These are phyloP conservation scores for Engraulis encrasicolus DNA, from an alignment of 2,113 vertebrate species.

Conservation along the genomic window DNA sequence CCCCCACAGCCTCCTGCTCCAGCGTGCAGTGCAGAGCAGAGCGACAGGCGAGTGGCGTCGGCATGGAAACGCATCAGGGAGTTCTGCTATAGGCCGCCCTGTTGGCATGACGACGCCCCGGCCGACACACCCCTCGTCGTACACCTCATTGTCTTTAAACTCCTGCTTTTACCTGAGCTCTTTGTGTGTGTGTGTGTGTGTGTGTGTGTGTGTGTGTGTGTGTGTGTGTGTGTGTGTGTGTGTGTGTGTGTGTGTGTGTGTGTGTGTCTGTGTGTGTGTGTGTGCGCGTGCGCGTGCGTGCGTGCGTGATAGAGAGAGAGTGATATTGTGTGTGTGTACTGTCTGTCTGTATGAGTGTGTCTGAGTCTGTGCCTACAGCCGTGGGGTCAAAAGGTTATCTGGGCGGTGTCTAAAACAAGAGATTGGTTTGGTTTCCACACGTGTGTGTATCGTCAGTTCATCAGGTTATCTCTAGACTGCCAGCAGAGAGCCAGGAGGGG, in stretches of 20 bases:
- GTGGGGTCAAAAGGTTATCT: background rate
- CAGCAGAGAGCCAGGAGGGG: background rate
- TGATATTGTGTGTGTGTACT: background rate
- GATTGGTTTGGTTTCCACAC: background rate
- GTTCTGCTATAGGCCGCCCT: slow-evolving; percentile 32
- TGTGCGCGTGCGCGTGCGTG: background rate
- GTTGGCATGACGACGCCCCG: slow-evolving; percentile 26
- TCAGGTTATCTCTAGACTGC: background rate
- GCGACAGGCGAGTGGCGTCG: slow-evolving; percentile 54
- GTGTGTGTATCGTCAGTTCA: background rate
- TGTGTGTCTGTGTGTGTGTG: slow-evolving; percentile 37
- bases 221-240: slow-evolving; percentile 19
- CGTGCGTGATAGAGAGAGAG: no score
- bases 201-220: background rate
- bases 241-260: slow-evolving; percentile 5
- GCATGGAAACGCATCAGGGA: slow-evolving; percentile 57
- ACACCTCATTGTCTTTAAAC: slow-evolving; percentile 4
- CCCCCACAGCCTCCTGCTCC: slow-evolving; percentile 36
- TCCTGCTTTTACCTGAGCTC: slow-evolving; percentile 15
- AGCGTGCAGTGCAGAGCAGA: slow-evolving; percentile 47
- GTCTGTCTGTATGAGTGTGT: slow-evolving; percentile 14
- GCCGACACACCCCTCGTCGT: background rate
- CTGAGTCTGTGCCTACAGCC: background rate
- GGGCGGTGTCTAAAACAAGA: background rate
- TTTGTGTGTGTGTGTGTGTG: slow-evolving; percentile 33